These are phyloP conservation scores for Vulpes ferrilata DNA, from an alignment of 2,113 vertebrate species.

Conservation along the genomic window DNA sequence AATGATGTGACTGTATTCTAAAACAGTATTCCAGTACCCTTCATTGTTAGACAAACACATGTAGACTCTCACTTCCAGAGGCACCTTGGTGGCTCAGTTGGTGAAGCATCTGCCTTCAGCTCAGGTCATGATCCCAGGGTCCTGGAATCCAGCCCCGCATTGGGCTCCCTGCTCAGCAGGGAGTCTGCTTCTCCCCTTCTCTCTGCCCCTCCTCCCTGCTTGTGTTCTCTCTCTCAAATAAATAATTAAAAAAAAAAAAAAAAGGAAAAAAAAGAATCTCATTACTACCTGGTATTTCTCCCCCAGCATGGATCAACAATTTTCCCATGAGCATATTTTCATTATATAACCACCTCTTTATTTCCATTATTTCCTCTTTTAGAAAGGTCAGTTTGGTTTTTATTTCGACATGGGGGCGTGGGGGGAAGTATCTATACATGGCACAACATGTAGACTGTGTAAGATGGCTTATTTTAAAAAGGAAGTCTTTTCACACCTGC, in stretches of 20 bases:
- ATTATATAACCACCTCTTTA: background rate
- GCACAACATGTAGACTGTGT: background rate
- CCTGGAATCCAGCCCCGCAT: too few relatives aligned
- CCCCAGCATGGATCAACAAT: background rate
- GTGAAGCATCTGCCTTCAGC: too few relatives aligned
- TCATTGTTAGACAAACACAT: background rate
- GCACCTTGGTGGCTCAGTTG: too few relatives aligned
- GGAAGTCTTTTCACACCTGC: background rate
- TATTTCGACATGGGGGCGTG: background rate
- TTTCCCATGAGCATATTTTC: background rate
- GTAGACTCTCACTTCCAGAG: background rate
- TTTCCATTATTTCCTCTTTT: conserved; percentile 59
- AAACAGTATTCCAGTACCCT: background rate
- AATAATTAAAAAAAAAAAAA: too few relatives aligned
- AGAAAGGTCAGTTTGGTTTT: conserved; percentile 39
- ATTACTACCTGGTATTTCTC: background rate
- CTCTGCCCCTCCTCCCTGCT: too few relatives aligned
- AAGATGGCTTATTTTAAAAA: conserved; percentile 37
- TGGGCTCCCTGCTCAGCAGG: too few relatives aligned
- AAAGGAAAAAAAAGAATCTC: too few relatives aligned
- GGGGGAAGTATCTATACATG: background rate
- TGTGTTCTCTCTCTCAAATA: too few relatives aligned
- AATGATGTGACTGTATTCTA: background rate
- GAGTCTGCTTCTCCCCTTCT: too few relatives aligned
- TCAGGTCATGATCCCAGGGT: too few relatives aligned